Evolutionary conservation across 1,140 invertebrate genomes (phyloP).

Genomic region (Calliopsis andreniformis): DNA sequence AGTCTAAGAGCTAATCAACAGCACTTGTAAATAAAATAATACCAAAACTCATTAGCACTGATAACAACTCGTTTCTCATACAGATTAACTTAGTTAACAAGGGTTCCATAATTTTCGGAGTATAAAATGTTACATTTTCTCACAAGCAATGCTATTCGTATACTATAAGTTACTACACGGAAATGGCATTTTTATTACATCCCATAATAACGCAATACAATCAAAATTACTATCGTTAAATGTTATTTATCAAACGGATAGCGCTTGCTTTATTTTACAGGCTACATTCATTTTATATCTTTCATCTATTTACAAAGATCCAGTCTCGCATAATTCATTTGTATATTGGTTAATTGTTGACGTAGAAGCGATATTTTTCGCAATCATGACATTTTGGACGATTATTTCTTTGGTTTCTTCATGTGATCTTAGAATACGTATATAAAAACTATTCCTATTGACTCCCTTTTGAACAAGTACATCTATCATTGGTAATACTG

Average conservation of each 20-base stretch:
- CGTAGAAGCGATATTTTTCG: background rate
- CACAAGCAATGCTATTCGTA: conserved; percentile 23
- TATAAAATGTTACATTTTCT: conserved; percentile 16
- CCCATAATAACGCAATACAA: conserved; percentile 54
- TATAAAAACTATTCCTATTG: conserved; percentile 36
- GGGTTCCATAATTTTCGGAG: conserved; percentile 12
- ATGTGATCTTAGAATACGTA: conserved; percentile 21
- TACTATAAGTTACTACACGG: conserved; percentile 38
- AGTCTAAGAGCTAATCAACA: background rate
- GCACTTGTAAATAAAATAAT: conserved; percentile 1
- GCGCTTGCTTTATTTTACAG: conserved; percentile 12
- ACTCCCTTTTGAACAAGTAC: conserved; percentile 16
- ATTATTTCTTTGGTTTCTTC: conserved; percentile 4
- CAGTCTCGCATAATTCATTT: conserved; percentile 37
- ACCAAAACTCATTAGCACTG: conserved; percentile 6
- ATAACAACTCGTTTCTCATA: background rate
- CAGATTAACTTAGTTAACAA: conserved; percentile 3
- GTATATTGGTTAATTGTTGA: conserved; percentile 36
- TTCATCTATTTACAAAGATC: conserved; percentile 38
- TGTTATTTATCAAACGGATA: conserved; percentile 5
- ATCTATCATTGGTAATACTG: conserved; percentile 36
- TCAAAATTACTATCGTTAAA: conserved; percentile 13
- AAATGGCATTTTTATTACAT: conserved; percentile 41
- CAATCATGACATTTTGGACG: background rate
- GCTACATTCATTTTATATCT: conserved; percentile 44